Evolutionary conservation across 2,888 invertebrate species (phyloP), one percentile per base, ranked within the genome.

Genomic region (Pammene aurita): DNA sequence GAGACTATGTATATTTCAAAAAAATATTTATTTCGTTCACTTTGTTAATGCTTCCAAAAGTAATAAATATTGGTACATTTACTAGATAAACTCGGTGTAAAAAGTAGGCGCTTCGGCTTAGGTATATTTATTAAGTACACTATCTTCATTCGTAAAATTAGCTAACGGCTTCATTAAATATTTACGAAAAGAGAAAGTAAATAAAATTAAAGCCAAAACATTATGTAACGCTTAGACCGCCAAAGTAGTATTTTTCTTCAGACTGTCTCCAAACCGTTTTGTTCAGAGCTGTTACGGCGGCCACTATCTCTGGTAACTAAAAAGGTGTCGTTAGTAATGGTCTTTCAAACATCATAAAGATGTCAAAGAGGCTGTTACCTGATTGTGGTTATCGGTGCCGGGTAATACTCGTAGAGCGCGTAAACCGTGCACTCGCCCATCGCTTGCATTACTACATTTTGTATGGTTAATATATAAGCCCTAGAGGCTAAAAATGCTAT

Each of bases 311-410:
- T 73, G 81, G 89, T 92, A 92, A 92, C 92, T 92, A 92, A 92
- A 90, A 92, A 90, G 92, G 92, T 92, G 92, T 92, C 92, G 90
- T 91, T 90, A 89, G 89, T 92, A 90, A 92, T 92, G 92, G 90
- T 88, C 86, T 91, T 87, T 88, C 89, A 89, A 86, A 87, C 92
- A 88, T 92, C 92, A 92, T 92, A 92, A 92, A 92, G 92, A 92
- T 92, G 92, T 92, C 92, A 91, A 77, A 77, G 79, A 74, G 84
- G 85, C 90, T 89, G 87, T 91, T 90, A 90, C 86, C 84, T 77
- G 92, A 92, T 92, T 92, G 88, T 84, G 80, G 84, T 77, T 92
- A 92, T 92, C 92, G 75, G 78, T 70, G 77, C 78, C 72, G 73
- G 73, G 81, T 85, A 83, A 83, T 83, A n/a, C n/a, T n/a, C n/a